These are phyloP conservation scores for Tricholauxania praeusta DNA, from an alignment of 2,888 invertebrate species.

Conservation along the genomic window DNA sequence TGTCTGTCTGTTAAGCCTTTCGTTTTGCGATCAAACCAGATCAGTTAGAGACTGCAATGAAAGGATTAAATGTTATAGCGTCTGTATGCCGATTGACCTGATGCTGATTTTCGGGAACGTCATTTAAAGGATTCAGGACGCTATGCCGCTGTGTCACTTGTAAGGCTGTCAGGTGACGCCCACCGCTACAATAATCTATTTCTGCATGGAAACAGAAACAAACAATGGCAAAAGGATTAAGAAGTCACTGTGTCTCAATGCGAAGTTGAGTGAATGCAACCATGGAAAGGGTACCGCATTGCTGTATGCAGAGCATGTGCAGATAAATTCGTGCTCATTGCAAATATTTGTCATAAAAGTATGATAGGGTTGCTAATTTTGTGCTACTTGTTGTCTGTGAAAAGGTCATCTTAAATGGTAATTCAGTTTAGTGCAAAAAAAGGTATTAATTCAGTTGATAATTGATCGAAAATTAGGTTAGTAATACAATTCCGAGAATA, in stretches of 20 bases:
- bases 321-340: conserved; percentile 44
- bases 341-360: conserved; percentile 51
- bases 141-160: conserved; percentile 41
- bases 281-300: conserved; percentile 33
- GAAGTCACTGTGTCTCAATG: neutral
- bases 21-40: conserved; percentile 47
- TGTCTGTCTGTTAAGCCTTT: conserved; percentile 25
- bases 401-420: neutral
- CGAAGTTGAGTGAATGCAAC: conserved; percentile 14
- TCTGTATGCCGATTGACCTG: conserved; percentile 21
- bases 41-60: conserved; percentile 51
- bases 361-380: conserved; percentile 61
- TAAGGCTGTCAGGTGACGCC: conserved; percentile 54
- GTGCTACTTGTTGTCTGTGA: conserved; percentile 55
- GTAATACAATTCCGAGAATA: conserved; percentile 56
- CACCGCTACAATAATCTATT: conserved; percentile 56
- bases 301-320: conserved; percentile 43
- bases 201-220: conserved; percentile 57
- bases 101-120: conserved; percentile 2
- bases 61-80: conserved; percentile 49
- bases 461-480: conserved; percentile 49
- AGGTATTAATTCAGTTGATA: conserved; percentile 45
- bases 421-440: conserved; percentile 34
- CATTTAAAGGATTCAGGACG: conserved; percentile 9
- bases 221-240: conserved; percentile 51